These are phyloP conservation scores for Trichonephila inaurata DNA, from an alignment of 1,140 invertebrate genomes.

Conservation along the genomic window DNA sequence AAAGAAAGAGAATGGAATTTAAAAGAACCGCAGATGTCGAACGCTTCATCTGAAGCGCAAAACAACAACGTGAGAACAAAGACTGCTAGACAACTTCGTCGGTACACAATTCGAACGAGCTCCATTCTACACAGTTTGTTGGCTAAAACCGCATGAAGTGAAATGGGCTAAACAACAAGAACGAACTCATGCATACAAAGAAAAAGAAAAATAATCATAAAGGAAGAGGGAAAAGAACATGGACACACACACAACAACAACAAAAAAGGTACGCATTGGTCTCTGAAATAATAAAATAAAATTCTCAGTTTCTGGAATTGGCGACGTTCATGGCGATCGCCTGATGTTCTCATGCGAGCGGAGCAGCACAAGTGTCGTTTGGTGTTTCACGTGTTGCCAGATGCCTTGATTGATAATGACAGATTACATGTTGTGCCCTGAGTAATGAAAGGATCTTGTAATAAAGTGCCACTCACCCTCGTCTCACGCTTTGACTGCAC, in stretches of 20 bases:
- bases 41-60: neutral
- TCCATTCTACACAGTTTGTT: neutral
- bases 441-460: constrained; percentile 72
- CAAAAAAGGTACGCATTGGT: neutral
- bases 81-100: neutral
- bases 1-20: neutral
- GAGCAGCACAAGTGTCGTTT: constrained; percentile 25
- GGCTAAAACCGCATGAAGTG: constrained; percentile 14
- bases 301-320: constrained; percentile 36
- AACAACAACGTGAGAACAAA: constrained; percentile 23
- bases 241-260: neutral
- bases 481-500: constrained; percentile 22
- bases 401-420: constrained; percentile 72
- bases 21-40: neutral
- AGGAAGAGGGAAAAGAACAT: neutral
- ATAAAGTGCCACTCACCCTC: constrained; percentile 66
- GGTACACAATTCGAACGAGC: neutral
- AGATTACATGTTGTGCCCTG: constrained; percentile 69
- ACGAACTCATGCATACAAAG: neutral
- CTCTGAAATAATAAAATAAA: constrained; percentile 35
- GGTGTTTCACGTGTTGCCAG: constrained; percentile 62
- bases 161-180: constrained; percentile 13
- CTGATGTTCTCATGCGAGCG: neutral
- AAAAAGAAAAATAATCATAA: neutral
- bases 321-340: constrained; percentile 47